Conservation (phyloP, 23 tunicate genomes). For the Aplidium turbinatum region DNA sequence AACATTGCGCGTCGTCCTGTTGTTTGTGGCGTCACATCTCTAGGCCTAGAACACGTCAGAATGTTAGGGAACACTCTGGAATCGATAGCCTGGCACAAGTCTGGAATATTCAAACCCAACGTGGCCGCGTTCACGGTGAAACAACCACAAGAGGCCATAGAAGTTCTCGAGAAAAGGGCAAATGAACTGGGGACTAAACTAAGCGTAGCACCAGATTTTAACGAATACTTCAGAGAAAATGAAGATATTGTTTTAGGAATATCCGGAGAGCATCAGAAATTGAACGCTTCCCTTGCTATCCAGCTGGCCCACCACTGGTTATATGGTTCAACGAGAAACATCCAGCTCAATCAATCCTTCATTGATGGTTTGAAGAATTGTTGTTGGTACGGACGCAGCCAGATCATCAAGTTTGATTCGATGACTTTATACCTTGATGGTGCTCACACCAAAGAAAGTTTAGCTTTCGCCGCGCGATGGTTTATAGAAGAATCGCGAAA, state of each 20-base stretch:
- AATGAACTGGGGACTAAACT: constrained; percentile 31
- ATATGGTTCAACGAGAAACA: not conserved
- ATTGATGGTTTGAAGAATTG: constrained; percentile 40
- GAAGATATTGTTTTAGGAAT: constrained; percentile 40
- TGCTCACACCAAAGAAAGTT: constrained; percentile 77
- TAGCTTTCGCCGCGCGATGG: constrained; percentile 70
- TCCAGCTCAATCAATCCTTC: constrained; percentile 5
- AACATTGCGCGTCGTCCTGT: constrained; percentile 57
- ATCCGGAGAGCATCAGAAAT: constrained; percentile 71
- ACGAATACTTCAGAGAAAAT: not conserved
- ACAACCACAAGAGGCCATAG: constrained; percentile 62
- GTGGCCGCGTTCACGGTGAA: constrained; percentile 68
- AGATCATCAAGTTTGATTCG: constrained; percentile 52
- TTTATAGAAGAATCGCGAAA: constrained; percentile 44
- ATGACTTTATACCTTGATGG: constrained; percentile 85
- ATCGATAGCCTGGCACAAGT: constrained; percentile 89
- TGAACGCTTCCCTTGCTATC: constrained; percentile 78
- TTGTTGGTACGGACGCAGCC: constrained; percentile 77
- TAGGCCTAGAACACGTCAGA: constrained; percentile 75
- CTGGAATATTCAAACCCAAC: constrained; percentile 85
- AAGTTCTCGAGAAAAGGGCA: constrained; percentile 62
- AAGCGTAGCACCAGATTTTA: constrained; percentile 44
- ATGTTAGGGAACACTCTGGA: constrained; percentile 71
- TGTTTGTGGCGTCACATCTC: constrained; percentile 79
- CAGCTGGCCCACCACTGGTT: constrained; percentile 69